Percentiles rank a stretch among this genome's conserved stretches.
phyloP scores from a whole-genome alignment of 1,140 invertebrate species.

The Listronotus oregonensis region DNA sequence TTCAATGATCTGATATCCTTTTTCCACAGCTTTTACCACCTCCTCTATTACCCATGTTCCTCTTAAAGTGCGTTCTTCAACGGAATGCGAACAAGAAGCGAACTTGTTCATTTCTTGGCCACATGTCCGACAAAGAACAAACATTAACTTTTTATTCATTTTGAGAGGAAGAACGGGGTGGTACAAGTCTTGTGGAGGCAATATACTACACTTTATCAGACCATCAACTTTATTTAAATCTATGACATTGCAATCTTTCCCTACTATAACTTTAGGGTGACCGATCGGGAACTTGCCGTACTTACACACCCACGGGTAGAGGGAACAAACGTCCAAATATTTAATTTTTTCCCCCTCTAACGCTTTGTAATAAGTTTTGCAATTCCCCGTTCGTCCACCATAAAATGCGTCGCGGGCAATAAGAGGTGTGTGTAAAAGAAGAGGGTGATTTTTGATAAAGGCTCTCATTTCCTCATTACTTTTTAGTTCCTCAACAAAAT shows the following conservation, averaged over 20 bases:
- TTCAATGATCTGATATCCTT: conserved; percentile 44
- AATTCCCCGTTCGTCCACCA: conserved; percentile 52
- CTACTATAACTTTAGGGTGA: conserved; percentile 45
- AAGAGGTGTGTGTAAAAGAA: not conserved
- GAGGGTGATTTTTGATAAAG: conserved; percentile 5
- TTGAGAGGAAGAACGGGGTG: conserved; percentile 48
- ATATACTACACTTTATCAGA: conserved; percentile 45
- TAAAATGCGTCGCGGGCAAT: conserved; percentile 30
- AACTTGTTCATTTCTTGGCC: conserved; percentile 21
- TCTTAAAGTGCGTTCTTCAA: conserved; percentile 46
- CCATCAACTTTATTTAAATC: conserved; percentile 37
- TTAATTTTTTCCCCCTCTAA: conserved; percentile 48
- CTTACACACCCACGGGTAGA: conserved; percentile 52
- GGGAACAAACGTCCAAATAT: conserved; percentile 53
- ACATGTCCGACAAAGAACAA: conserved; percentile 48
- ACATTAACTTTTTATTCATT: conserved; percentile 48
- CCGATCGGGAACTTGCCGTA: conserved; percentile 51
- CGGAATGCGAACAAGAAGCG: conserved; percentile 44
- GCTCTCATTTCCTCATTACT: conserved; percentile 2
- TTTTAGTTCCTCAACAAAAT: not conserved
- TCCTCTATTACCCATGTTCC: conserved; percentile 56
- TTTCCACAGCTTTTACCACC: conserved; percentile 47
- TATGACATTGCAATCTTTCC: conserved; percentile 16
- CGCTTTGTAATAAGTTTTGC: conserved; percentile 42
- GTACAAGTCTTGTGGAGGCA: conserved; percentile 49